Conservation (phyloP, 2,888 invertebrate species). For the Hypsopygia costalis region DNA sequence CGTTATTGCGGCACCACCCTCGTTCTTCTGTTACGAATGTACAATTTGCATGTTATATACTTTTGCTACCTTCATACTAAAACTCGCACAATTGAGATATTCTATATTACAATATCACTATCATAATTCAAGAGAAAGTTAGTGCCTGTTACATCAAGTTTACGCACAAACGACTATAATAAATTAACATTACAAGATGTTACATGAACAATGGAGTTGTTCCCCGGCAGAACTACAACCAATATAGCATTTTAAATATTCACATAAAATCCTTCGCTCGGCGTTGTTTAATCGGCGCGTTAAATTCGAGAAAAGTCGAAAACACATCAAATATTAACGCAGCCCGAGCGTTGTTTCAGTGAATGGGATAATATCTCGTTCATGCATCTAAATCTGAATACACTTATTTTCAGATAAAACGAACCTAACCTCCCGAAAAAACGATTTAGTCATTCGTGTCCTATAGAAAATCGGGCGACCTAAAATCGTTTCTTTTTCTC, state of each 20-base stretch:
- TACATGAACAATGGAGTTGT: slow-evolving; percentile 49
- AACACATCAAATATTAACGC: slow-evolving; percentile 76
- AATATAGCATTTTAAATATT: slow-evolving; percentile 78
- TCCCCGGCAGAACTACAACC: slow-evolving; percentile 64
- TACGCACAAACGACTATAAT: slow-evolving; percentile 20
- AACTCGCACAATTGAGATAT: slow-evolving; percentile 8
- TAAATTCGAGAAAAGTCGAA: slow-evolving; percentile 78
- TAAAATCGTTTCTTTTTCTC: slow-evolving; percentile 57
- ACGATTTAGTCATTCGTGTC: slow-evolving; percentile 44
- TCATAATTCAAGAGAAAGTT: slow-evolving; percentile 17
- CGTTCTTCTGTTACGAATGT: slow-evolving; percentile 28
- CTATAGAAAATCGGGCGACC: slow-evolving; percentile 51
- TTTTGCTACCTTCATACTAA: slow-evolving; percentile 9
- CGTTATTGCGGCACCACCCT: slow-evolving; percentile 31
- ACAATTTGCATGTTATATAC: slow-evolving; percentile 35
- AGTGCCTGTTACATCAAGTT: slow-evolving; percentile 20
- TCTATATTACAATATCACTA: slow-evolving; percentile 5
- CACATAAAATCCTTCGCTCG: slow-evolving; percentile 72
- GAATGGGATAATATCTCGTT: slow-evolving; percentile 70
- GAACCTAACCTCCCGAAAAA: slow-evolving; percentile 29
- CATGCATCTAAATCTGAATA: slow-evolving; percentile 66
- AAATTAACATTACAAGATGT: slow-evolving; percentile 43
- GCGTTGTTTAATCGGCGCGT: slow-evolving; percentile 76
- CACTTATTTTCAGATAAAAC: slow-evolving; percentile 45
- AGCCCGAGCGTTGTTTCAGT: slow-evolving; percentile 66